phyloP scores from a whole-genome alignment of 2,113 vertebrate genomes.

The Potamarius usumacintae region DNA sequence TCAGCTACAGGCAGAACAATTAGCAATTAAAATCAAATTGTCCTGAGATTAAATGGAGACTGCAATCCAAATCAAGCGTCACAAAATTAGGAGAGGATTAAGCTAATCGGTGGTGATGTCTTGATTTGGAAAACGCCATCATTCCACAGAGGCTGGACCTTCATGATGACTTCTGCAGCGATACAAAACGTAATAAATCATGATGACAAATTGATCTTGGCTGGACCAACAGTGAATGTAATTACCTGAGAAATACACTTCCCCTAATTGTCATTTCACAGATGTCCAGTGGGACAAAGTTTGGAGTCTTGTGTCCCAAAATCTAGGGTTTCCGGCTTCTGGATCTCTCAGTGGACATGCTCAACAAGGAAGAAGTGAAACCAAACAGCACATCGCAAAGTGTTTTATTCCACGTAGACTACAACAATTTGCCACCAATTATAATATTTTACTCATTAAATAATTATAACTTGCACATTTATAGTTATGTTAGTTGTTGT shows the following conservation, averaged over 20 bases:
- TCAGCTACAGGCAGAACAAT: conserved; percentile 17
- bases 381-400: neutral
- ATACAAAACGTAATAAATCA: neutral
- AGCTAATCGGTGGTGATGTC: neutral
- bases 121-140: neutral
- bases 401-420: neutral
- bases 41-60: neutral
- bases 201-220: neutral
- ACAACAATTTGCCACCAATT: neutral
- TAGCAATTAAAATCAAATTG: conserved; percentile 38
- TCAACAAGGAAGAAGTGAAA: neutral
- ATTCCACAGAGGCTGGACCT: neutral
- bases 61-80: conserved; percentile 7
- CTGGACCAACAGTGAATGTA: neutral
- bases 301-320: neutral
- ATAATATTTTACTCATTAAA: neutral
- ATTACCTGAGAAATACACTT: neutral
- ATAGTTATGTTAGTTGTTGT: neutral
- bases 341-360: neutral
- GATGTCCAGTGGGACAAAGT: neutral
- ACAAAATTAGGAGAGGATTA: neutral
- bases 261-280: conserved; percentile 15
- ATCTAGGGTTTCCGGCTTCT: neutral
- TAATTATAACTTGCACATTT: neutral
- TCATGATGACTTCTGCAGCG: neutral